Base-by-base conservation (phyloP, 2,797 vertebrate genomes). In the Rhynchonycteris naso region DNA sequence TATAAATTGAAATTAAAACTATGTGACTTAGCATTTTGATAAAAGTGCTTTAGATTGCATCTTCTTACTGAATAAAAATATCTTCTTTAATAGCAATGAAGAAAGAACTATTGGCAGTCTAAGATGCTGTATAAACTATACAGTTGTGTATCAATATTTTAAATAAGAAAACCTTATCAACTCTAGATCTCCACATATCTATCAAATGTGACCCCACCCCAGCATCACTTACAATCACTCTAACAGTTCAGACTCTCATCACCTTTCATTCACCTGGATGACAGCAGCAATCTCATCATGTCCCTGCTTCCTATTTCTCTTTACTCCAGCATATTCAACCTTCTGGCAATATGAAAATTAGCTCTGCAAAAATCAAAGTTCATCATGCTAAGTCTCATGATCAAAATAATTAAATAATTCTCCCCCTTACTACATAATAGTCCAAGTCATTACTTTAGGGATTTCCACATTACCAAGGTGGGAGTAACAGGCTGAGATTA, bases 1-100 rank as follows among this genome's bases (percentile, higher is more conserved):
- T 18, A 65, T 22, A 82, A 83, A 81, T 21, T 94, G 33, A 90
- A 95, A 78, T 79, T 72, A 92, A 93, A 88, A 68, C 28, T 84
- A 71, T 24, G 68, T 85, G 14, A 76, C 58, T 43, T 89, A 92
- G 78, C 16, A 65, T 74, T 95, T 68, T 65, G 33, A 97, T 76
- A 30, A 82, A 95, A 95, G 65, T 72, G 88, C 68, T 72, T 90
- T 28, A 82, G 16, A 65, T 13, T 75, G 5, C 10, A 78, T 79
- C 54, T 80, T 65, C 26, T 74, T 79, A 90, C 21, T 85, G 18
- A 88, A 91, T 74, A 78, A 92, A 88, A 96, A 79, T 85, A 22
- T 16, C 15, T 43, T 86, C 68, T 84, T 92, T 88, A 90, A 69
- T 4, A 91, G 58, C 52, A 96, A 76, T 43, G 8, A 43, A 43